Conservation (phyloP, 2,797 vertebrate genomes). For the Mergus octosetaceus region DNA sequence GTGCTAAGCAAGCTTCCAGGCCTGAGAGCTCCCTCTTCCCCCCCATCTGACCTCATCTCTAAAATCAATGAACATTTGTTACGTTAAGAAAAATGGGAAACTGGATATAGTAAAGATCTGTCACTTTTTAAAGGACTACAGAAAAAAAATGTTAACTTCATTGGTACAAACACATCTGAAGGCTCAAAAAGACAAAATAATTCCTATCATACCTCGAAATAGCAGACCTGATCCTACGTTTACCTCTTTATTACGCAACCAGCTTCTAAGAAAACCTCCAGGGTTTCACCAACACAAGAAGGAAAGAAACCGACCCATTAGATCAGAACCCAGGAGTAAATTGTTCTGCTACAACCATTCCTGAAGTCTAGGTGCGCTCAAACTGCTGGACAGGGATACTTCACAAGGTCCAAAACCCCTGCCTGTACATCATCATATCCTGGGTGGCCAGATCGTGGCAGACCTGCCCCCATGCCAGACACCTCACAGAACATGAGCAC, state of each 20-base stretch:
- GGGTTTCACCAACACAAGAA: background rate
- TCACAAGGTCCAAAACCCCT: background rate
- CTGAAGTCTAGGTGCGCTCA: background rate
- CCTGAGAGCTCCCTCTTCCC: background rate
- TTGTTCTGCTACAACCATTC: background rate
- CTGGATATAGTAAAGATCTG: background rate
- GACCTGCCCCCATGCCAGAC: background rate
- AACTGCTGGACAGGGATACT: background rate
- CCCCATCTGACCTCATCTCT: background rate
- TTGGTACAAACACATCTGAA: background rate
- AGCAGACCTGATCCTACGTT: background rate
- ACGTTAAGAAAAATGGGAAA: background rate
- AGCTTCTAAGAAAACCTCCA: background rate
- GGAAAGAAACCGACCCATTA: background rate
- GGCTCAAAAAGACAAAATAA: background rate
- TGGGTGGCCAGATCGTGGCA: background rate
- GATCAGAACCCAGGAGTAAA: background rate
- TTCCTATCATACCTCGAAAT: background rate
- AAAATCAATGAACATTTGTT: background rate
- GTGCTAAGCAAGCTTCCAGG: background rate
- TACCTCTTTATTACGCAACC: background rate
- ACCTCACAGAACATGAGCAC: background rate
- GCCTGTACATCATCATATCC: fast-evolving
- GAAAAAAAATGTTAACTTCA: too few relatives aligned
- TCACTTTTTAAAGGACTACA: background rate